Evolutionary conservation across 2,113 vertebrate species (phyloP).

Genomic region (Pica pica): DNA sequence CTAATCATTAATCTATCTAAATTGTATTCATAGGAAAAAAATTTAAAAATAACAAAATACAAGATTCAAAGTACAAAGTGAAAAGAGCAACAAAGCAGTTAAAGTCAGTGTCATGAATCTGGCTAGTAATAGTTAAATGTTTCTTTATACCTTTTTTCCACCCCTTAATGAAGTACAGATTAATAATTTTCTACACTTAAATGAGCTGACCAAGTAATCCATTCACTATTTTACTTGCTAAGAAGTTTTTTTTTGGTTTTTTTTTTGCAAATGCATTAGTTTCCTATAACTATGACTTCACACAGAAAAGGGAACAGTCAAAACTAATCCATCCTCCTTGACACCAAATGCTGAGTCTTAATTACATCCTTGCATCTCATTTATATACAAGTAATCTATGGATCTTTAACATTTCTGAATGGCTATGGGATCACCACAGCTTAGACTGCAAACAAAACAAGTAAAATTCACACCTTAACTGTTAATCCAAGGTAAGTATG

Average conservation of each 20-base stretch:
- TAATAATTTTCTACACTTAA: not conserved
- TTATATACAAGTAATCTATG: not conserved
- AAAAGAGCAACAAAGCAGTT: not conserved
- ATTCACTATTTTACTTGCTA: not conserved
- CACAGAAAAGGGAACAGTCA: not conserved
- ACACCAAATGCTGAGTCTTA: not conserved
- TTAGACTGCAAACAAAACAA: not conserved
- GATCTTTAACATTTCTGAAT: not conserved
- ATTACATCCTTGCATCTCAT: not conserved
- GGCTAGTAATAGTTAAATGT: not conserved
- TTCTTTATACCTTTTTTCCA: not conserved
- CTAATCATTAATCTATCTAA: not conserved
- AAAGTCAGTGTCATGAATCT: not conserved
- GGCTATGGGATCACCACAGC: fast-evolving
- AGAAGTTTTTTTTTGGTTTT: not conserved
- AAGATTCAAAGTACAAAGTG: not conserved
- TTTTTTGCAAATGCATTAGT: not conserved
- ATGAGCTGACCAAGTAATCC: not conserved
- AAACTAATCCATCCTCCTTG: not conserved
- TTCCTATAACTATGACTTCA: not conserved
- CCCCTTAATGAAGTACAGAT: not conserved
- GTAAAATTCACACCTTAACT: not conserved
- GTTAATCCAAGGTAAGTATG: not conserved
- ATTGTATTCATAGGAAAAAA: not conserved
- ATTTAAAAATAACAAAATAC: not conserved